Base-by-base conservation (phyloP, 2,888 invertebrate species). In the Pyrgus malvae region DNA sequence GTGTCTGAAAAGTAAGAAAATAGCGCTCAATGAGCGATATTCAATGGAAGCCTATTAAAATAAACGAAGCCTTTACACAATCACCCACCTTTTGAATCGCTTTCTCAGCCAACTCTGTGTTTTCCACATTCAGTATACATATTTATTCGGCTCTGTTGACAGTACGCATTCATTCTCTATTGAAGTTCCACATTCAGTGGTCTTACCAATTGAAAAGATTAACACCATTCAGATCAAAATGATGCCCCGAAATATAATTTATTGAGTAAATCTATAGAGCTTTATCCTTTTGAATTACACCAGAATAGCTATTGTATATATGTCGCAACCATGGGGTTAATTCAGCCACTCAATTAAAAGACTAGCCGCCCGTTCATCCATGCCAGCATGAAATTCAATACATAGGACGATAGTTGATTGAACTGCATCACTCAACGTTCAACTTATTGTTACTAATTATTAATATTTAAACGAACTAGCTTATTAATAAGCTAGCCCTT, bases 51-150 rank as follows among this genome's bases (percentile, higher is more conserved):
- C 72, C 83, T 72, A 83, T 86, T 85, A 83, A 88, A 79, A 83
- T n/a, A n/a, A 54, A 40, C 40, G 53, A 54, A 54, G 53, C 53
- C 78, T 78, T 74, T 78, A 78, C 71, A 83, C 81, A 78, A 78
- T 74, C 77, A 74, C 71, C 75, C 66, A 69, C 74, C 69, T 63
- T 65, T 71, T 77, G 76, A 74, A 70, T 71, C 70, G 75, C 74
- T 75, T 76, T 76, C 74, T 63, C 65, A 67, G 72, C 69, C 71
- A 68, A 74, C 78, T 85, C 84, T 81, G 85, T 78, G 82, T 87
- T 87, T 88, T 78, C 81, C 80, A 76, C 86, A 80, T 77, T 89
- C 88, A 85, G 83, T 86, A 87, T 87, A 85, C 79, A 88, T 82
- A 87, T 87, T 84, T n/a, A n/a, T 72, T 77, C 80, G 80, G 83